phyloP scores from a whole-genome alignment of 2,888 invertebrate genomes.

The Meiosimyza platycephala region DNA sequence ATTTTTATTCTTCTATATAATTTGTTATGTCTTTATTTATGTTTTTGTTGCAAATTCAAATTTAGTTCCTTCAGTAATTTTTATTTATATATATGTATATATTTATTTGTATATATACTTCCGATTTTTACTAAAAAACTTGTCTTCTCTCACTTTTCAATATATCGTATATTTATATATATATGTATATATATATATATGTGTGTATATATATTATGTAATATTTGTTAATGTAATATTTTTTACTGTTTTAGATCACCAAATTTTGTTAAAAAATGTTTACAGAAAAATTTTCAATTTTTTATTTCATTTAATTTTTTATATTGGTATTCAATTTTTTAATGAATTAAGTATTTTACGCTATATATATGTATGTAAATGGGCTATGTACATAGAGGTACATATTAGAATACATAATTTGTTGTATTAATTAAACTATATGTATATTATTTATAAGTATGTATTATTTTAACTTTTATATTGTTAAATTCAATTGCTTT shows the following conservation, averaged over 20 bases:
- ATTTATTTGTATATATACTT: constrained; percentile 24
- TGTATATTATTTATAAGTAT: constrained; percentile 12
- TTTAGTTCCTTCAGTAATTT: constrained; percentile 22
- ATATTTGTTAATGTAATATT: constrained; percentile 46
- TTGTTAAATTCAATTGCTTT: constrained; percentile 35
- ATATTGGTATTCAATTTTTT: constrained; percentile 39
- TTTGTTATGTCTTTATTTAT: constrained; percentile 31
- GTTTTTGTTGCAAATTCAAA: constrained; percentile 37
- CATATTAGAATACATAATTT: constrained; percentile 34
- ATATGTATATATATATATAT: constrained; percentile 35
- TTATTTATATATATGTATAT: constrained; percentile 16
- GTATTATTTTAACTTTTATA: constrained; percentile 13
- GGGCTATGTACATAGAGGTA: constrained; percentile 40
- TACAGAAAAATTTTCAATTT: constrained; percentile 50
- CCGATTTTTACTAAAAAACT: constrained; percentile 11
- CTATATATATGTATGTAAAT: constrained; percentile 31
- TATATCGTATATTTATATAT: constrained; percentile 57
- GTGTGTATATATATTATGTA: constrained; percentile 41
- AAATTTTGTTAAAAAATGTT: constrained; percentile 60
- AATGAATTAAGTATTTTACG: constrained; percentile 12
- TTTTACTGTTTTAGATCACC: constrained; percentile 62
- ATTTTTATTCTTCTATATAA: constrained; percentile 35
- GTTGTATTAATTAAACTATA: constrained; percentile 16
- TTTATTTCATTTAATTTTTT: constrained; percentile 43
- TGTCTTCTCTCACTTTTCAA: constrained; percentile 37